Evolutionary conservation across 1,140 invertebrate species (phyloP).

Genomic region (Plutomurus gul): DNA sequence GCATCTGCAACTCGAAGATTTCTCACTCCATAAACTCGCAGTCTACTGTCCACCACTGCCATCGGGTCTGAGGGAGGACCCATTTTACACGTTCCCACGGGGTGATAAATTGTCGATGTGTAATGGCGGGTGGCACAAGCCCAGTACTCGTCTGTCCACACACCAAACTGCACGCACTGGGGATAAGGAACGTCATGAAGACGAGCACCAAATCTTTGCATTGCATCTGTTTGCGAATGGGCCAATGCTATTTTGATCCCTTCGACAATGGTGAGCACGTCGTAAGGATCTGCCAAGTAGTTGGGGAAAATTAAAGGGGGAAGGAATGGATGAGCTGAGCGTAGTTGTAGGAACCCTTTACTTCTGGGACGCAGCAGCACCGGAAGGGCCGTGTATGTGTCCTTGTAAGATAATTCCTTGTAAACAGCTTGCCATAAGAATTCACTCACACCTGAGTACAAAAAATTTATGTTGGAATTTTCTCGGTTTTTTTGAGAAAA

Average conservation of each 20-base stretch:
- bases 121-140: slow-evolving; percentile 77
- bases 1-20: slow-evolving; percentile 83
- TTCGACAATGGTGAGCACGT: slow-evolving; percentile 74
- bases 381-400: slow-evolving; percentile 83
- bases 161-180: slow-evolving; percentile 75
- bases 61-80: slow-evolving; percentile 68
- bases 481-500: too few species aligned
- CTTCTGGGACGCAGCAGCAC: slow-evolving; percentile 80
- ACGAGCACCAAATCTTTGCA: slow-evolving; percentile 76
- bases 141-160: slow-evolving; percentile 82
- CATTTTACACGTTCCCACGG: slow-evolving; percentile 71
- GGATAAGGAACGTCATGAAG: slow-evolving; percentile 73
- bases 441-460: slow-evolving; percentile 67
- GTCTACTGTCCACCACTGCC: slow-evolving; percentile 47
- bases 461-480: too few species aligned
- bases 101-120: slow-evolving; percentile 83
- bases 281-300: slow-evolving; percentile 80
- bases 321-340: slow-evolving; percentile 75
- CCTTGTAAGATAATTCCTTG: slow-evolving; percentile 74
- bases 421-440: slow-evolving; percentile 82
- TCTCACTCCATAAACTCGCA: slow-evolving; percentile 72
- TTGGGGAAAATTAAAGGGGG: slow-evolving; percentile 89
- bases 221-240: slow-evolving; percentile 75
- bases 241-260: slow-evolving; percentile 81
- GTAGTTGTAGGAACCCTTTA: slow-evolving; percentile 76